Evolutionary conservation across 2,888 invertebrate genomes (phyloP).

Genomic region (Anagyrus pseudococci): DNA sequence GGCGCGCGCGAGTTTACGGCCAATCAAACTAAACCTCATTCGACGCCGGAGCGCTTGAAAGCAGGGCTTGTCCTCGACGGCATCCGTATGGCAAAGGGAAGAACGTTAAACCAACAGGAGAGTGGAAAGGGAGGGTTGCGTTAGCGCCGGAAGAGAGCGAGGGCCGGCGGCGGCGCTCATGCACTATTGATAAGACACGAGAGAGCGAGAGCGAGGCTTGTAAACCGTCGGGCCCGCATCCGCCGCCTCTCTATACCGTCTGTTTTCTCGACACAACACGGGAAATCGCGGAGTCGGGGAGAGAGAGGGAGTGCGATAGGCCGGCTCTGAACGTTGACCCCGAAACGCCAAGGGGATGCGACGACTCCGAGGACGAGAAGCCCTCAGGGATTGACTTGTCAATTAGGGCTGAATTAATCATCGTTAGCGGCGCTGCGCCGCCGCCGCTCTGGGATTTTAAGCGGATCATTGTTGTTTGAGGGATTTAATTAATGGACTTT

Average conservation of each 20-base stretch:
- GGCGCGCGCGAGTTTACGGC: constrained; percentile 32
- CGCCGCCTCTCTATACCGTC: too few relatives aligned
- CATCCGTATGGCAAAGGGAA: constrained; percentile 30
- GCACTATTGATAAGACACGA: constrained; percentile 28
- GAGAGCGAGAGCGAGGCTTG: neutral
- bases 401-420: neutral
- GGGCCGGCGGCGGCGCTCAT: too few relatives aligned
- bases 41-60: constrained; percentile 5
- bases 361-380: neutral
- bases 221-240: constrained; percentile 3
- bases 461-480: too few relatives aligned
- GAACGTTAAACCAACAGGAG: constrained; percentile 17
- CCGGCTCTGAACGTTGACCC: neutral
- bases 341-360: neutral
- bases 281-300: too few relatives aligned
- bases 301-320: neutral
- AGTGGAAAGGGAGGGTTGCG: too few relatives aligned
- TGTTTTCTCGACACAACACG: too few relatives aligned
- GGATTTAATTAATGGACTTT: too few relatives aligned
- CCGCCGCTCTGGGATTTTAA: too few relatives aligned
- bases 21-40: constrained; percentile 30
- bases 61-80: neutral
- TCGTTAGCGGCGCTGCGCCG: neutral
- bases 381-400: neutral
- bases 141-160: too few relatives aligned